Evolutionary conservation across 2,888 invertebrate species (phyloP), one percentile per base, ranked within the genome.

Genomic region (Helleia helle): DNA sequence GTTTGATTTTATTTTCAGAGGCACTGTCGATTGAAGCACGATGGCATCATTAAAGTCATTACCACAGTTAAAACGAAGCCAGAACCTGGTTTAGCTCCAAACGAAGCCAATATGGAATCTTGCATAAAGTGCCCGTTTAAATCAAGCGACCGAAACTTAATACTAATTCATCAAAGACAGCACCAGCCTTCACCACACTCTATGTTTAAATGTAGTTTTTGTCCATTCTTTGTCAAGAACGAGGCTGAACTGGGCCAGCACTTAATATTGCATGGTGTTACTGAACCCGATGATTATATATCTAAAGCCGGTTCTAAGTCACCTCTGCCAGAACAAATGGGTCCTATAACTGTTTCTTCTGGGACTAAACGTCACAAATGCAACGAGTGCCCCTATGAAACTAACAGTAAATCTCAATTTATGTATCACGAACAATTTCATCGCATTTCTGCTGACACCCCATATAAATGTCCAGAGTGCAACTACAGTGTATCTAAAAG

Each of bases 391-490:
- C 94, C 95, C 0, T 95, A 93, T 64, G 91, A 92, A 51, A 93
- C 93, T 26, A 93, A 94, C 62, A 93, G 93, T 65, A 93, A 93
- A 67, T 93, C 93, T 15, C 94, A 95, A 68, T 94, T 90, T 70
- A 88, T 92, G 62, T 94, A 95, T 63, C 95, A 95, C 62, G 93
- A 93, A 60, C 94, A 94, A 60, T 92, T 95, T 64, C 96, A 96
- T 62, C 86, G 90, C 9, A 62, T 74, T 26, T 89, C 90, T 0
- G 87, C 90, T 39, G 89, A 89, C 30, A 90, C 91, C 0, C 90
- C 90, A n/a, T 93, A 91, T 71, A 93, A 93, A 66, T 96, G 96
- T 62, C 88, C 88, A 13, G 86, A 90, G 53, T 96, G 95, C 67
- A 91, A 91, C 50, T 95, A 94, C 63, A 93, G 93, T 59, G 94